Conservation (phyloP, 2,888 invertebrate genomes). For the Melipona bicolor region DNA sequence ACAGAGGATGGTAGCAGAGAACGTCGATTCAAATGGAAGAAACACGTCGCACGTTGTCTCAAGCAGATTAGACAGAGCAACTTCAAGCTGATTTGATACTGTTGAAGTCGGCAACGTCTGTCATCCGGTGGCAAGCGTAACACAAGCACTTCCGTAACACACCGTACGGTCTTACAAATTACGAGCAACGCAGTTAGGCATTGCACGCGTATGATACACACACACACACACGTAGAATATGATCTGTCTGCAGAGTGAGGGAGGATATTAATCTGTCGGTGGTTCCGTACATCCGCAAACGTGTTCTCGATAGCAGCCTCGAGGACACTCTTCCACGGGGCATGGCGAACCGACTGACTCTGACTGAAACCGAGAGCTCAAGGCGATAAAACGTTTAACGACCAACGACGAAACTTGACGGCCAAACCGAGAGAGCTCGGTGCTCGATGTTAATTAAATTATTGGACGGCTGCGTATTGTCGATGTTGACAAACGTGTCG, state of each 20-base stretch:
- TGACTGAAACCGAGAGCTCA: not conserved
- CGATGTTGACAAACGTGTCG: not conserved
- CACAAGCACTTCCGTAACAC: constrained; percentile 28
- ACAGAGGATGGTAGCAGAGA: not conserved
- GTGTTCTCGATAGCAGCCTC: constrained; percentile 1
- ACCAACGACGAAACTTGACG: constrained; percentile 14
- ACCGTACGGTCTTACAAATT: constrained; percentile 52
- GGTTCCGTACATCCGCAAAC: not conserved
- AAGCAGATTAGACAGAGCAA: constrained; percentile 38
- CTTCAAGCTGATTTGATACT: constrained; percentile 50
- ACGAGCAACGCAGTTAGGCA: constrained; percentile 43
- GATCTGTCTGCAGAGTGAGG: not conserved
- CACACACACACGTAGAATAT: not conserved
- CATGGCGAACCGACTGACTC: not conserved
- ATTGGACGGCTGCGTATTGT: not conserved
- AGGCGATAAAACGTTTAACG: constrained; percentile 2
- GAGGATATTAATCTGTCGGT: constrained; percentile 39
- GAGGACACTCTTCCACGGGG: not conserved
- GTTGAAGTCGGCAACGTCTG: constrained; percentile 34
- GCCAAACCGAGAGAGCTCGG: not conserved
- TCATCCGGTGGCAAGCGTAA: constrained; percentile 42
- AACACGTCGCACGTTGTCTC: not conserved
- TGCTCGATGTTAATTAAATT: constrained; percentile 6
- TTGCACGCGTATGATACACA: constrained; percentile 14
- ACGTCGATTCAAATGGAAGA: constrained; percentile 25